Evolutionary conservation across 2,888 invertebrate species (phyloP).

Genomic region (Sipha maydis): DNA sequence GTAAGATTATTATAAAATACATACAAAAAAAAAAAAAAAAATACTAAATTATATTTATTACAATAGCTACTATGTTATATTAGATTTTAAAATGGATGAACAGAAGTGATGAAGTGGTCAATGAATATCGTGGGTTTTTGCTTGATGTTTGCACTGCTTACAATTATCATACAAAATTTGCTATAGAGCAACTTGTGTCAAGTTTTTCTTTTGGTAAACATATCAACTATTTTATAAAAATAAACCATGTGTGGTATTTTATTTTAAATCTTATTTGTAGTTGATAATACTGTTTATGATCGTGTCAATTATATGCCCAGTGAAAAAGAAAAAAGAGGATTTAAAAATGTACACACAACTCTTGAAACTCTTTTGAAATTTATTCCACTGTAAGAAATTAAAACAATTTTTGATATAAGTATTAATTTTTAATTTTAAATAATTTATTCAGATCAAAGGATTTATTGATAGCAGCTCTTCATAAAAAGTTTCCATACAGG

Average conservation of each 20-base stretch:
- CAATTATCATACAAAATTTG: constrained; percentile 74
- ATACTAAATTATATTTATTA: neutral
- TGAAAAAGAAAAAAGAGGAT: too few relatives aligned
- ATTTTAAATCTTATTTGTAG: constrained; percentile 1
- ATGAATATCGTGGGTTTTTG: constrained; percentile 74
- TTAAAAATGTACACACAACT: too few relatives aligned
- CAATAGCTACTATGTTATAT: neutral
- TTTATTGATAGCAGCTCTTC: constrained; percentile 75
- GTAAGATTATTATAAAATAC: constrained; percentile 63
- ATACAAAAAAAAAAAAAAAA: too few relatives aligned
- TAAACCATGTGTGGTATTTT: neutral
- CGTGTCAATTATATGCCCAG: too few relatives aligned
- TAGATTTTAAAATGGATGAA: constrained; percentile 72
- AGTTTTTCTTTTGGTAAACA: constrained; percentile 72
- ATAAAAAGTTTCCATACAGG: constrained; percentile 80
- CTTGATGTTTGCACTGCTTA: constrained; percentile 77
- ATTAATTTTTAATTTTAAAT: constrained; percentile 68
- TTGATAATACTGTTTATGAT: neutral
- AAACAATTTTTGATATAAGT: too few relatives aligned
- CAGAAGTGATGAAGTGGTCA: constrained; percentile 69
- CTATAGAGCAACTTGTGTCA: constrained; percentile 73
- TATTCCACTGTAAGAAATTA: too few relatives aligned
- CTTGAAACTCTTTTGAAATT: too few relatives aligned
- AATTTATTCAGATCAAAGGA: constrained; percentile 75
- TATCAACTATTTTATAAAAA: neutral